Evolutionary conservation across 1,140 invertebrate species (phyloP), one percentile per base, ranked within the genome.

Genomic region (Vanessa atalanta): DNA sequence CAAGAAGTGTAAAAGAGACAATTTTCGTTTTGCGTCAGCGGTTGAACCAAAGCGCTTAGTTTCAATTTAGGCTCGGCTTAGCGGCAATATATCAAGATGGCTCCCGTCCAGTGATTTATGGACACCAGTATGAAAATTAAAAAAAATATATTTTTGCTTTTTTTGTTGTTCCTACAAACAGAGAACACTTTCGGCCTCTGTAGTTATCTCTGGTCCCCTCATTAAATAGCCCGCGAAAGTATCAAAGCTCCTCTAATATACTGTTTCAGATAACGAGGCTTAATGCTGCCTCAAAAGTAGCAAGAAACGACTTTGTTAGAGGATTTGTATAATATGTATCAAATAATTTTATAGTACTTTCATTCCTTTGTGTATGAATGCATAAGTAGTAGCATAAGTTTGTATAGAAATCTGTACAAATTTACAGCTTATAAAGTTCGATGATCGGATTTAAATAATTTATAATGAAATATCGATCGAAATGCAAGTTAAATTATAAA

Each of bases 11-110:
- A 31, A 31, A 31, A 31, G 26, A 31, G 26, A 31, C 26, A 31
- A 31, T 6, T 31, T 31, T 20, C 20, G 20, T 20, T 20, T 20
- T 20, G n/a, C 26, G 26, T 31, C 26, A 31, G 26, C 26, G 26
- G 6, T 31, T 31, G 26, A 68, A 73, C 55, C 63, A 51, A 26
- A 55, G 65, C 57, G 65, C 57, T 73, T 73, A 73, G 76, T 78
- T 74, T 78, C 73, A 78, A 75, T 78, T 78, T 75, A 72, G 72
- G 64, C 67, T 61, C 53, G 51, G 61, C 70, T 72, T 70, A 72
- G 63, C 65, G 31, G 77, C 70, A 78, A 78, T 78, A 78, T 72
- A 78, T 78, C 77, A 78, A 75, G 66, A 78, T 70, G 73, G 53
- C 77, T 51, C 20, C 60, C 47, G 73, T 26, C 77, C 61, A 66